Evolutionary conservation across 2,113 vertebrate genomes (phyloP).

Genomic region (Protomyctophum bolini): DNA sequence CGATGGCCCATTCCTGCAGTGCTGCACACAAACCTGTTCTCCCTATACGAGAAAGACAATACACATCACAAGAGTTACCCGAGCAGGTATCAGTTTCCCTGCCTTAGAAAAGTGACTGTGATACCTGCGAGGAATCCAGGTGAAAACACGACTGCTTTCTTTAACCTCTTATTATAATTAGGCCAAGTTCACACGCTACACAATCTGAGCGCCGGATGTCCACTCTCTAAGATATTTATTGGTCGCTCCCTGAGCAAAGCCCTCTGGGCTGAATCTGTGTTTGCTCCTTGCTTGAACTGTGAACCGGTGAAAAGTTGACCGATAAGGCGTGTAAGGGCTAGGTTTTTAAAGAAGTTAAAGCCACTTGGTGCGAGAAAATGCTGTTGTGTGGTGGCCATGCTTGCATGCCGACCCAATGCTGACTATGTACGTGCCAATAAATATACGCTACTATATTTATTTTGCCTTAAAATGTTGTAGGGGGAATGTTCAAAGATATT

Average conservation of each 20-base stretch:
- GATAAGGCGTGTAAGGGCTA: too few species aligned
- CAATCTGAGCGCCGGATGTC: neutral
- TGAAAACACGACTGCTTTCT: slow-evolving; percentile 18
- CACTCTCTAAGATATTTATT: neutral
- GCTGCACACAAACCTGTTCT: slow-evolving; percentile 13
- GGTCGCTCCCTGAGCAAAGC: too few species aligned
- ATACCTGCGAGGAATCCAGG: neutral
- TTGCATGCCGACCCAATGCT: too few species aligned
- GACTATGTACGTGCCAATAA: too few species aligned
- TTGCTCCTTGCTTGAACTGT: too few species aligned
- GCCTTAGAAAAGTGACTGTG: slow-evolving; percentile 10
- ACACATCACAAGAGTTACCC: slow-evolving; percentile 5
- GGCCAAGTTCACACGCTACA: too few species aligned
- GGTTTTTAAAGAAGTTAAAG: neutral
- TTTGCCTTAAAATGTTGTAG: too few species aligned
- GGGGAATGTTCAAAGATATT: too few species aligned
- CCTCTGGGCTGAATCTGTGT: too few species aligned
- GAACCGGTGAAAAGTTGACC: too few species aligned
- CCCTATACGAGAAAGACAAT: slow-evolving; percentile 1
- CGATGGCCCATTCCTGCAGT: neutral
- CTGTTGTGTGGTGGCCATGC: slow-evolving; percentile 10
- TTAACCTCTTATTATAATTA: neutral
- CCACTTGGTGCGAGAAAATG: neutral
- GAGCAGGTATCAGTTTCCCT: slow-evolving; percentile 31
- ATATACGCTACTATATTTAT: too few species aligned